Evolutionary conservation across 2,797 vertebrate genomes (phyloP), one percentile per base, ranked within the genome.

Genomic region (Falco columbarius): DNA sequence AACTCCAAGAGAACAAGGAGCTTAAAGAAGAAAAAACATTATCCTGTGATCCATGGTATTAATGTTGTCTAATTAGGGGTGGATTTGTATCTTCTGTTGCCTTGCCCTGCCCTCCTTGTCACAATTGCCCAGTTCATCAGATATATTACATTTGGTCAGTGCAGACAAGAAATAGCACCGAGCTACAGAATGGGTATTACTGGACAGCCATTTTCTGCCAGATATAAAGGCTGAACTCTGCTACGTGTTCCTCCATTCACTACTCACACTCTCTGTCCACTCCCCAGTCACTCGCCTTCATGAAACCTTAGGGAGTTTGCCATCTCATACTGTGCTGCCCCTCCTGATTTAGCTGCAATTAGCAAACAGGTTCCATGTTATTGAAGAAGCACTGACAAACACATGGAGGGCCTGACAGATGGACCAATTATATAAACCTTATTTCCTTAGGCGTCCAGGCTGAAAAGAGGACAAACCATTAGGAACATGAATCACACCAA

Each of bases 381-480:
- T 70, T 90, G 86, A 89, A 72, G 44, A 51, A 76, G 47, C 44
- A 84, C 1, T 75, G 88, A 95, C 77, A 94, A 84, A 89, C 40
- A 70, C 68, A 75, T 1, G 12, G 92, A 95, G 51, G 62, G 51
- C 14, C n/a, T 70, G 67, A 89, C 77, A 96, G 90, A 90, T 92
- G 81, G 95, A 90, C 74, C 88, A 90, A 70, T 96, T 95, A 94
- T 30, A 79, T 76, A 92, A 92, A 90, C 76, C 38, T 79, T 79
- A 72, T 81, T 89, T 95, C 86, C 67, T 93, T 74, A 80, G 74
- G 71, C 81, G 82, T 63, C 67, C 55, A 59, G 81, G 88, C 76
- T 94, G 88, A 92, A 96, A 94, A 65, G 56, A 89, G 51, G 72
- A 86, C 65, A 89, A 85, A 71, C 32, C 56, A 34, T 3, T 38